phyloP scores from a whole-genome alignment of 1,140 invertebrate genomes.

The Bombus polaris region DNA sequence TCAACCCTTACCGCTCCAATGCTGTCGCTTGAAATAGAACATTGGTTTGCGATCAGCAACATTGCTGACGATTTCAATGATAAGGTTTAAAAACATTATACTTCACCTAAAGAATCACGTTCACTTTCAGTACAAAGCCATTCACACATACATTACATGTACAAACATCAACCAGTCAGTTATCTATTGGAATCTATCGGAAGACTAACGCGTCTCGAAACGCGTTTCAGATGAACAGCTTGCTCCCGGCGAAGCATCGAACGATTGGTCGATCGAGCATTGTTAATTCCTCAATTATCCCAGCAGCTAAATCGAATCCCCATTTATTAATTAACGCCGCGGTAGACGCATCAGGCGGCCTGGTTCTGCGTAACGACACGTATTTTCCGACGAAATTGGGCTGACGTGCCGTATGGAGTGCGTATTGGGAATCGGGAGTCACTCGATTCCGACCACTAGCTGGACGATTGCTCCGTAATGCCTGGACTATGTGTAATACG shows the following conservation, averaged over 20 bases:
- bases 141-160: too few species aligned
- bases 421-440: constrained; percentile 64
- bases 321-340: constrained; percentile 64
- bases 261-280: constrained; percentile 54
- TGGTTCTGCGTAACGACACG: constrained; percentile 41
- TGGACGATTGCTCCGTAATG: constrained; percentile 61
- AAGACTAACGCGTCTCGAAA: too few species aligned
- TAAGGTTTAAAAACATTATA: too few species aligned
- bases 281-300: constrained; percentile 65
- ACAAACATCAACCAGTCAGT: too few species aligned
- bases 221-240: too few species aligned
- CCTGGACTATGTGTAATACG: constrained; percentile 45
- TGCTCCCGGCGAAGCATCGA: constrained; percentile 23
- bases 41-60: too few species aligned
- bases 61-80: too few species aligned
- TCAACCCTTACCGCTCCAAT: too few species aligned
- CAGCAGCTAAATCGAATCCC: constrained; percentile 56
- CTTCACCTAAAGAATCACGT: too few species aligned
- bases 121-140: too few species aligned
- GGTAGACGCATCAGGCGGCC: constrained; percentile 18
- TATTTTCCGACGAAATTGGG: constrained; percentile 64
- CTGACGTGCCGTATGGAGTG: constrained; percentile 55
- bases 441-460: constrained; percentile 54
- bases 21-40: too few species aligned
- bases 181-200: too few species aligned